Evolutionary conservation across 2,888 invertebrate genomes (phyloP), one percentile per base, ranked within the genome.

Genomic region (Lysandra bellargus): DNA sequence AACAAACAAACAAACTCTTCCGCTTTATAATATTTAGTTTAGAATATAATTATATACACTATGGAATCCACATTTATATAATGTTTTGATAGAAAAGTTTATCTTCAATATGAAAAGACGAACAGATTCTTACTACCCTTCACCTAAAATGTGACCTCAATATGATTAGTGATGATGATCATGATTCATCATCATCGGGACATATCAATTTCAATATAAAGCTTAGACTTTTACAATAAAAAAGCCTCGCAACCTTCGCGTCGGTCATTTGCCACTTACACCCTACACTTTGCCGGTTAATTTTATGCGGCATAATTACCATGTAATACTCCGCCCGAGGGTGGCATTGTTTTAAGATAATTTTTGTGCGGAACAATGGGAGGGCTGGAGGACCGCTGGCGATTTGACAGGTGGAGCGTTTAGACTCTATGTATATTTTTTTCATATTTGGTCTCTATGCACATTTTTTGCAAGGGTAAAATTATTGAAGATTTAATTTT

Each of bases 301-400:
- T 76, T 90, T 91, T 88, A 88, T 90, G 91, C 91, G 92, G 90
- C 85, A 92, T 93, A 93, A 94, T 94, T 93, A 93, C 92, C 89
- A 86, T 90, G 91, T 89, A 91, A 88, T 89, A 89, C 89, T 87
- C 83, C 86, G 93, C 94, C 93, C 84, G 88, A 85, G 94, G 94
- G 92, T 90, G 90, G 92, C 92, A 94, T 94, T 94, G 94, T 94
- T 90, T 94, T 94, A 91, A 92, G 89, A 86, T 85, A 86, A 84
- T 93, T 93, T 94, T 94, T 94, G 91, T 93, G 92, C 91, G 84
- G 89, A 92, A 94, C 94, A 94, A 94, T 94, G 93, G 94, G 85
- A 85, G 86, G 85, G 88, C 87, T 87, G 86, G 86, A 88, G 87
- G 90, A 53, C 89, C 87, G 84, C 85, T 87, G 81, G 79, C 82